Base-by-base conservation (phyloP, 2,113 vertebrate genomes). In the Etia nguti region DNA sequence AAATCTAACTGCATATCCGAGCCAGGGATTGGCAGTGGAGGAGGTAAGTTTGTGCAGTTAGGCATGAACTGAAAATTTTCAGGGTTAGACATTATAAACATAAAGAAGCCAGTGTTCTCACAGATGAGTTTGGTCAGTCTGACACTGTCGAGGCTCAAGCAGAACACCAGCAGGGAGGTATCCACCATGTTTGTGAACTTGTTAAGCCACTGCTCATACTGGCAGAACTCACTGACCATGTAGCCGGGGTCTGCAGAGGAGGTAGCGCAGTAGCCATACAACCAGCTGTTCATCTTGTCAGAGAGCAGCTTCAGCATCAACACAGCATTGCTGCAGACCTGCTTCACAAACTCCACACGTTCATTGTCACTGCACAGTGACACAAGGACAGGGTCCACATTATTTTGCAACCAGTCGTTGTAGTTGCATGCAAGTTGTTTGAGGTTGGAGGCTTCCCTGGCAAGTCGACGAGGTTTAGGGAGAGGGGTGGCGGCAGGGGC, bases 361-460 rank as follows among this genome's bases (percentile, higher is more conserved):
- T 97, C 94, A 6, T 95, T 95, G 18, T 97, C 95, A 3, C 96
- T 93, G 86, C 97, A 97, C 41, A 97, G 82, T 0, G 95, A 91
- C 31, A 97, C 95, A 4, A 94, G 81, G n/a, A 85, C 95, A 3
- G 94, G 89, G 11, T 96, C 94, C 26, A 91, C 87, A 4, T 52
- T n/a, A 41, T 29, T 18, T 2, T 15, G 59, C 2, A 92, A 82
- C 97, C 97, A 97, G 91, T 79, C 89, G 52, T 29, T 70, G 48
- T 97, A 97, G 88, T 94, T 79, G n/a, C 97, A 97, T 20, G 92
- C 87, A 0, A 96, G 96, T 87, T 93, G 90, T 29, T 52, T 92
- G 82, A 96, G 94, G 89, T 83, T 96, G 38, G 86, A 82, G 20
- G 93, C 86, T 5, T 94, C 92, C 62, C 95, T 90, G 15, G 91